Base-by-base conservation (phyloP, 2,797 vertebrate species). In the Kryptopterus vitreolus region DNA sequence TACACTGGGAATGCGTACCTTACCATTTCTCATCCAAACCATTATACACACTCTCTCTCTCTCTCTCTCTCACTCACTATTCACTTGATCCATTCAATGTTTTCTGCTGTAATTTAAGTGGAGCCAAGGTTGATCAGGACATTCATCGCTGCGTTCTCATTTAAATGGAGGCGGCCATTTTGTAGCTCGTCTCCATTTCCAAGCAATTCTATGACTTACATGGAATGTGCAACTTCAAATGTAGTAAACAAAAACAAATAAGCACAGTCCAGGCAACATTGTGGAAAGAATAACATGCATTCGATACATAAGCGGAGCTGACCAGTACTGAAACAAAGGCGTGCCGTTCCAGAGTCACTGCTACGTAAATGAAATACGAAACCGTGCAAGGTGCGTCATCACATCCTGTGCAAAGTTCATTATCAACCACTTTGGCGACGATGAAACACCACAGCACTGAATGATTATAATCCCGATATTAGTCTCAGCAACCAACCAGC, bases 1-100 rank as follows among this genome's bases (percentile, higher is more conserved):
- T 84, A 77, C 26, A 24, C 72, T 58, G 61, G 43, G 52, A 82
- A 77, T 78, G 46, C 16, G 35, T 48, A 50, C 80, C 69, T 75
- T 76, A 35, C 24, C 16, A 15, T 72, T 48, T 53, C 29, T 72
- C 22, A 69, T 20, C 18, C 55, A 55, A 52, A 48, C 15, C 20
- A 29, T 46, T 38, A 8, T n/a, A n/a, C n/a, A n/a, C 18, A 11
- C 24, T 33, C 18, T 72, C 20, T 55, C 26, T 55, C 26, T 73
- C 24, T 50, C 26, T 55, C 26, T 73, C 24, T 50, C 24, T 33
- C 18, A 65, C 20, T 55, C 26, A 46, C 26, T 73, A 18, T 50
- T 57, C 52, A 31, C 46, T 53, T 65, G 26, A 46, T 65, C 46
- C 50, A 33, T 43, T 68, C 50, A 22, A 33, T 57, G 29, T 31